These are phyloP conservation scores for Drosophila kikkawai DNA, from an alignment of 1,140 invertebrate genomes.

Conservation along the genomic window DNA sequence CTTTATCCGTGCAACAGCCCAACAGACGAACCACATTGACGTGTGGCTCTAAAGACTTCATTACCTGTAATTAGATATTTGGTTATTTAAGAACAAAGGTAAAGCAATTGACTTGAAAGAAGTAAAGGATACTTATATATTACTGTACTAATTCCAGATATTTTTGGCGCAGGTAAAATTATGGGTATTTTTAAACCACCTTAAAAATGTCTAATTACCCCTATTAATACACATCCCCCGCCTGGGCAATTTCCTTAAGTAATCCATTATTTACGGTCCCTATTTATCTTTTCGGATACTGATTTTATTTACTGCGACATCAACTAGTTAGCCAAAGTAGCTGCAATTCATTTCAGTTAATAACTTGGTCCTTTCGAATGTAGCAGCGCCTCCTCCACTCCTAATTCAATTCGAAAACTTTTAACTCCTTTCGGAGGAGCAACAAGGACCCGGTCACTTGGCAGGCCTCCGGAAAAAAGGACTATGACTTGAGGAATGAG, in stretches of 20 bases:
- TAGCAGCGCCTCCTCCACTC: neutral
- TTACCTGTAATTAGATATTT: conserved; percentile 86
- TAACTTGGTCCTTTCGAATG: conserved; percentile 22
- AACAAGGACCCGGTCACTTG: conserved; percentile 23
- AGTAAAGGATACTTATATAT: no score
- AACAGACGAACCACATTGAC: conserved; percentile 95
- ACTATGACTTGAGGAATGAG: conserved; percentile 24
- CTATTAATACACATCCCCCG: neutral
- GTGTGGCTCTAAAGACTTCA: conserved; percentile 96
- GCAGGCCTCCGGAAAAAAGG: conserved; percentile 7
- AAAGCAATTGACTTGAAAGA: neutral
- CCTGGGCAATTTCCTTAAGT: neutral
- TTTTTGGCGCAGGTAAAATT: neutral
- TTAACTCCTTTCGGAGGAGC: conserved; percentile 2
- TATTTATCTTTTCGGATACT: conserved; percentile 30
- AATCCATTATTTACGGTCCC: neutral
- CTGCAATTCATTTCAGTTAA: conserved; percentile 42
- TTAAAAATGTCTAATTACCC: neutral
- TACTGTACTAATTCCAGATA: neutral
- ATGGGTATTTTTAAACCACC: neutral
- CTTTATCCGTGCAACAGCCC: conserved; percentile 96
- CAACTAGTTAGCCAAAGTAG: conserved; percentile 19
- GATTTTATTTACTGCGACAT: conserved; percentile 21
- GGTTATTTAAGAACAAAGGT: neutral
- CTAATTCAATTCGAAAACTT: conserved; percentile 32